Evolutionary conservation across 2,888 invertebrate genomes (phyloP).

Genomic region (Lasioglossum figueresi): DNA sequence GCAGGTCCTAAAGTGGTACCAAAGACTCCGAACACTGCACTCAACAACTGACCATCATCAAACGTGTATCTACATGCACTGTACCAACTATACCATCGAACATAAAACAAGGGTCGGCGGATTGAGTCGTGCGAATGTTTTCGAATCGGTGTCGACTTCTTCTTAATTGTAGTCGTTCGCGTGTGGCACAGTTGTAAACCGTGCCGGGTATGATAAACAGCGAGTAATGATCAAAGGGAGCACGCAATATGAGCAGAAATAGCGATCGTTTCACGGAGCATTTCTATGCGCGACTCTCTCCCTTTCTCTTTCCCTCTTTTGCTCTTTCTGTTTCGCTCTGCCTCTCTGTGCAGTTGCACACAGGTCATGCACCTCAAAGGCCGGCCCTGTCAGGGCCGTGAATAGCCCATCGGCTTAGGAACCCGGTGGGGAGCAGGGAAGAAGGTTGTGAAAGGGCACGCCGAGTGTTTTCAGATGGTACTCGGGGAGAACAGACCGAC

Average conservation of each 20-base stretch:
- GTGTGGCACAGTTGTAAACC: constrained; percentile 24
- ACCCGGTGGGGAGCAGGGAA: constrained; percentile 25
- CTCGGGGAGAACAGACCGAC: constrained; percentile 21
- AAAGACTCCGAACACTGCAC: not conserved
- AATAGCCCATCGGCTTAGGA: constrained; percentile 68
- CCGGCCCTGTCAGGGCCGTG: constrained; percentile 67
- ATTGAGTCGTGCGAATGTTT: constrained; percentile 17
- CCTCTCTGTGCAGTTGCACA: constrained; percentile 55
- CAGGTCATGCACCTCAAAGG: constrained; percentile 69
- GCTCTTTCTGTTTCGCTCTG: constrained; percentile 1
- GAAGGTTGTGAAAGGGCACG: constrained; percentile 63
- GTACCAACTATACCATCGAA: not conserved
- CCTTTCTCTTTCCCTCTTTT: not conserved
- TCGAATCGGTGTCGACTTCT: not conserved
- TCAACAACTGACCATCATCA: too few species aligned
- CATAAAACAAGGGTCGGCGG: not conserved
- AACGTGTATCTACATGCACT: too few species aligned
- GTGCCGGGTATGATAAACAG: constrained; percentile 43
- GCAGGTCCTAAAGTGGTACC: not conserved
- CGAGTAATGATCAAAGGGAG: constrained; percentile 47
- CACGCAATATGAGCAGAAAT: constrained; percentile 48
- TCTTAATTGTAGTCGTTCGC: constrained; percentile 19
- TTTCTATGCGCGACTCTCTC: constrained; percentile 50
- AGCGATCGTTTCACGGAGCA: constrained; percentile 57
- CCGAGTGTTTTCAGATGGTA: constrained; percentile 63